Percentiles rank a stretch among this genome's conserved stretches.
phyloP scores from a whole-genome alignment of 2,888 invertebrate genomes.

The Acronicta alni region DNA sequence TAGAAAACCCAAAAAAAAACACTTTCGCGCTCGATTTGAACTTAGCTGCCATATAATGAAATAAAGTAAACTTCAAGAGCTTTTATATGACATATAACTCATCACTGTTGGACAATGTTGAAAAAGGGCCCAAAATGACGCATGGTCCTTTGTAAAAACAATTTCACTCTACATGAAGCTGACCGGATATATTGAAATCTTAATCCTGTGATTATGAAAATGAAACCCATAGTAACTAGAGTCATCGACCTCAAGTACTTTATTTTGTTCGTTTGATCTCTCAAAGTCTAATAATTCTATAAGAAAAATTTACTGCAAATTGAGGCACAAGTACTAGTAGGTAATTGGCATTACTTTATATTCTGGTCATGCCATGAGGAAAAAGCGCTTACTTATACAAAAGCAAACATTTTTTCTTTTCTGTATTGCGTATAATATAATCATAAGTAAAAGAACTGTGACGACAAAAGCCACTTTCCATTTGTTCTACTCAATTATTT shows the following conservation, averaged over 20 bases:
- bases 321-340: conserved; percentile 11
- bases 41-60: too few relatives aligned
- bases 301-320: conserved; percentile 5
- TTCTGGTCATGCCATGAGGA: conserved; percentile 31
- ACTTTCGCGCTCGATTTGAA: too few relatives aligned
- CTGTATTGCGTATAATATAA: conserved; percentile 40
- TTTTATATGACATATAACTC: too few relatives aligned
- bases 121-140: too few relatives aligned
- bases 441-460: conserved; percentile 37
- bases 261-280: background rate
- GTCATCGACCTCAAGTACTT: background rate
- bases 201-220: too few relatives aligned
- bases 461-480: conserved; percentile 31
- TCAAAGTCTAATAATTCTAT: background rate
- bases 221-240: background rate
- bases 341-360: conserved; percentile 24
- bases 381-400: conserved; percentile 29
- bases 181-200: too few relatives aligned
- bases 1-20: too few relatives aligned
- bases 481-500: conserved; percentile 46
- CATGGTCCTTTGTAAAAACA: too few relatives aligned
- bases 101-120: too few relatives aligned
- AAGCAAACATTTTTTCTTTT: conserved; percentile 32
- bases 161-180: too few relatives aligned
- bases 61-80: too few relatives aligned